These are phyloP conservation scores for Merodon equestris DNA, from an alignment of 2,888 invertebrate species.

Conservation along the genomic window DNA sequence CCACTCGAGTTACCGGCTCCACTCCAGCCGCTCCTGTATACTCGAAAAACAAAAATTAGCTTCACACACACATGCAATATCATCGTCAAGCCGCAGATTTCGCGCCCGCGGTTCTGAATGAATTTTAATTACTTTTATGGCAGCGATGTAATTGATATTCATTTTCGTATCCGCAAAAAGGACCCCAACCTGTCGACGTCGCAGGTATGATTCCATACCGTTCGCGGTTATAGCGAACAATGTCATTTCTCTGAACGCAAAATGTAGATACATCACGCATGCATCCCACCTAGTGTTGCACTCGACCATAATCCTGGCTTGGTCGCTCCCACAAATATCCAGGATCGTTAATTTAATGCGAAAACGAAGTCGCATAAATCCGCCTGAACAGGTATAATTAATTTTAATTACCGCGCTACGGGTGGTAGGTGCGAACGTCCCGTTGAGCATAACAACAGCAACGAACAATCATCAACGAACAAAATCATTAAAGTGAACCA, in stretches of 20 bases:
- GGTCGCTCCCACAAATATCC: slow-evolving; percentile 51
- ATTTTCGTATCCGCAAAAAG: slow-evolving; percentile 39
- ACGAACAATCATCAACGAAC: background rate
- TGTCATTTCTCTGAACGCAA: slow-evolving; percentile 23
- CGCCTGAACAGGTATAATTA: slow-evolving; percentile 73
- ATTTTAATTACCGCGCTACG: slow-evolving; percentile 74
- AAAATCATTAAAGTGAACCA: background rate
- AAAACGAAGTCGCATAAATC: slow-evolving; percentile 71
- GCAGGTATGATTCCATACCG: too few species aligned
- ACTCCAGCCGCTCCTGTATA: background rate
- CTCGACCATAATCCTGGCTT: too few species aligned
- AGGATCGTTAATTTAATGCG: slow-evolving; percentile 68
- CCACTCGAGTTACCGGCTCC: background rate
- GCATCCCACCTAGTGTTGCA: background rate
- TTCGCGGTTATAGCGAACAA: background rate
- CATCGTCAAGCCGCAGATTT: slow-evolving; percentile 5
- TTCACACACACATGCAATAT: background rate
- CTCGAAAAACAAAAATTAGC: slow-evolving; percentile 12
- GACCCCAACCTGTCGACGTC: background rate
- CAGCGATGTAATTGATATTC: slow-evolving; percentile 53
- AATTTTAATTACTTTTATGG: slow-evolving; percentile 61
- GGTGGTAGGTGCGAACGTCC: slow-evolving; percentile 42
- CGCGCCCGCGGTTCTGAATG: slow-evolving; percentile 30
- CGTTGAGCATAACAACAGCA: slow-evolving; percentile 11
- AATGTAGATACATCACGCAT: too few species aligned